A percentile compares a stretch with the other conserved stretches of the same genome.
Conservation (phyloP, 2,113 vertebrate genomes). For the Lepus americanus region DNA sequence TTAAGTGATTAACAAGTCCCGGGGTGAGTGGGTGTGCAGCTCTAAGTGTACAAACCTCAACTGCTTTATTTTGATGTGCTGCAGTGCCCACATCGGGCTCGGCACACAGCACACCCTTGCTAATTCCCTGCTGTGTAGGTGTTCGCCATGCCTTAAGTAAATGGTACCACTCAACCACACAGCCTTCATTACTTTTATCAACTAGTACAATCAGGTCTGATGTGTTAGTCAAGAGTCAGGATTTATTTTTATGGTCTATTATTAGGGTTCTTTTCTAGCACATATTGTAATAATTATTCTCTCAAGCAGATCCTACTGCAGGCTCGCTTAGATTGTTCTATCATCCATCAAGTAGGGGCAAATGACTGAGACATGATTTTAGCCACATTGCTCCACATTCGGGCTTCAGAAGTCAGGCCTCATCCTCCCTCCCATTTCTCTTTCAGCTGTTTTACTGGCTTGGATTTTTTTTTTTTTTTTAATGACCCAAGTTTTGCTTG, state of each 20-base stretch:
- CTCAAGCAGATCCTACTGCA: constrained; percentile 60
- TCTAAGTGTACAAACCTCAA: constrained; percentile 40
- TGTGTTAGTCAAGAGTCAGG: constrained; percentile 66
- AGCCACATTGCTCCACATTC: constrained; percentile 24
- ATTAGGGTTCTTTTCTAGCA: constrained; percentile 71
- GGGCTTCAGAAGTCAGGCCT: constrained; percentile 29
- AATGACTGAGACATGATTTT: constrained; percentile 62
- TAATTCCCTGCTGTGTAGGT: constrained; percentile 68
- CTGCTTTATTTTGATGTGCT: constrained; percentile 52
- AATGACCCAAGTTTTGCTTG: constrained; percentile 64
- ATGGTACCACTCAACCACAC: background rate
- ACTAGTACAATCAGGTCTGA: constrained; percentile 66
- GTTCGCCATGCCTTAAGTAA: constrained; percentile 55
- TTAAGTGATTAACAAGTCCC: constrained; percentile 50
- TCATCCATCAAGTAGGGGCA: constrained; percentile 58
- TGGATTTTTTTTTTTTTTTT: constrained; percentile 64
- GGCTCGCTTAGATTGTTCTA: constrained; percentile 48
- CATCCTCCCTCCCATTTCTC: constrained; percentile 64
- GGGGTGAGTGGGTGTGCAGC: constrained; percentile 41
- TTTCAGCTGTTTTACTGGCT: constrained; percentile 67
- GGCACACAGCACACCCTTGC: constrained; percentile 12
- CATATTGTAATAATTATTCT: constrained; percentile 72
- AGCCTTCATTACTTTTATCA: constrained; percentile 70
- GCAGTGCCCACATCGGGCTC: constrained; percentile 56
- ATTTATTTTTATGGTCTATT: constrained; percentile 73